These are phyloP conservation scores for Chiroxiphia lanceolata DNA, from an alignment of 2,797 vertebrate species.

Conservation along the genomic window DNA sequence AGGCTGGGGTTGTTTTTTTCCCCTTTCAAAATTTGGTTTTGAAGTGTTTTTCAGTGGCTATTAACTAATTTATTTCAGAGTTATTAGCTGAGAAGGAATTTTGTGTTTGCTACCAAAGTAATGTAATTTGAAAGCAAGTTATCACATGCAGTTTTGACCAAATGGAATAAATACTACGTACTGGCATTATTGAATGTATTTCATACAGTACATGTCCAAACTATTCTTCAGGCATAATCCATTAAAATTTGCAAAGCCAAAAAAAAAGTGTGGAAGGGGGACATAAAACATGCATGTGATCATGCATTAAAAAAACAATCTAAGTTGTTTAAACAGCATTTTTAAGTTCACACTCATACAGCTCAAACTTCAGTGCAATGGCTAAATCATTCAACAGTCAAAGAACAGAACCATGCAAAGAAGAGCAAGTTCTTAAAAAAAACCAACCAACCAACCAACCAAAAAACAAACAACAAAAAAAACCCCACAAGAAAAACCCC, in stretches of 20 bases:
- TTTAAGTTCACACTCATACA: conserved; percentile 69
- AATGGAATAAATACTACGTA: not conserved
- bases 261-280: not conserved
- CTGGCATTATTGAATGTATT: not conserved
- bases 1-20: not conserved
- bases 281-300: conserved; percentile 69
- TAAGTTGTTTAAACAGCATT: conserved; percentile 51
- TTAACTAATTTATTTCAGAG: not conserved
- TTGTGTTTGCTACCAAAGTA: conserved; percentile 17
- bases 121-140: conserved; percentile 56
- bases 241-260: conserved; percentile 70
- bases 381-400: conserved; percentile 72
- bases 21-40: not conserved
- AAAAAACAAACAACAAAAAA: conserved; percentile 9
- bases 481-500: not conserved
- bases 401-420: conserved; percentile 80
- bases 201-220: conserved; percentile 33
- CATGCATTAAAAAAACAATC: conserved; percentile 60
- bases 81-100: conserved; percentile 27
- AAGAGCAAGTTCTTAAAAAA: conserved; percentile 63
- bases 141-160: conserved; percentile 51
- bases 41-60: not conserved
- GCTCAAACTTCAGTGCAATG: conserved; percentile 77
- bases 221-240: conserved; percentile 6
- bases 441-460: not conserved